These are phyloP conservation scores for Heliopora coerulea DNA, from an alignment of 92 coral and sea anemone genomes.

Conservation along the genomic window DNA sequence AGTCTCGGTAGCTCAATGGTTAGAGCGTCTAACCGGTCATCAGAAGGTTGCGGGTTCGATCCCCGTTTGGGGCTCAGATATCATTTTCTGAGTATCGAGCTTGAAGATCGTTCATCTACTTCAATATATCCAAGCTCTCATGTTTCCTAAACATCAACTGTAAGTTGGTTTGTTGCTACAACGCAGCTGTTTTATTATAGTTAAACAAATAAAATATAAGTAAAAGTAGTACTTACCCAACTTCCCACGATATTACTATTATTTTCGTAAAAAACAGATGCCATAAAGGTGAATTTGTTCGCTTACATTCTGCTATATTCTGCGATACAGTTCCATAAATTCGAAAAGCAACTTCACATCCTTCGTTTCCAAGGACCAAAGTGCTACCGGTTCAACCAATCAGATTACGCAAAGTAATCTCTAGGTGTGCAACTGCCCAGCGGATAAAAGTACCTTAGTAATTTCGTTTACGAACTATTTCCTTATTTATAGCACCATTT, in stretches of 20 bases:
- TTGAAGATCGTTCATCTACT: too few relatives aligned
- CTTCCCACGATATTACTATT: constrained; percentile 54
- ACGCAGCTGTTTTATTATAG: too few relatives aligned
- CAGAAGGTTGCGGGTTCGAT: too few relatives aligned
- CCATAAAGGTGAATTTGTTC: constrained; percentile 5
- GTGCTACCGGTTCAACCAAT: background rate
- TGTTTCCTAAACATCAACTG: too few relatives aligned
- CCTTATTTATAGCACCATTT: too few relatives aligned
- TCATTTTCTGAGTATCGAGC: too few relatives aligned
- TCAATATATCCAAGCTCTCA: too few relatives aligned
- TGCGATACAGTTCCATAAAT: background rate
- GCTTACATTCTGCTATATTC: constrained; percentile 11
- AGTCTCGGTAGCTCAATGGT: too few relatives aligned
- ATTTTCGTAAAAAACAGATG: constrained; percentile 39
- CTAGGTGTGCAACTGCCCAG: constrained; percentile 15
- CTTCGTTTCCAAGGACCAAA: constrained; percentile 41
- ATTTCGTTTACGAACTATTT: too few relatives aligned
- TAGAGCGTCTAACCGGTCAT: too few relatives aligned
- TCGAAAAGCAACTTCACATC: background rate
- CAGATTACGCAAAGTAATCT: constrained; percentile 16
- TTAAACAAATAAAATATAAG: background rate
- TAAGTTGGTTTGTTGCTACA: too few relatives aligned
- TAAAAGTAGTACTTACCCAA: constrained; percentile 48
- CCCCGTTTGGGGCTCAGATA: too few relatives aligned
- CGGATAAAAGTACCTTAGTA: constrained; percentile 14